Evolutionary conservation across 2,888 invertebrate genomes (phyloP), one percentile per base, ranked within the genome.

Genomic region (Arrhopalites spinosus): DNA sequence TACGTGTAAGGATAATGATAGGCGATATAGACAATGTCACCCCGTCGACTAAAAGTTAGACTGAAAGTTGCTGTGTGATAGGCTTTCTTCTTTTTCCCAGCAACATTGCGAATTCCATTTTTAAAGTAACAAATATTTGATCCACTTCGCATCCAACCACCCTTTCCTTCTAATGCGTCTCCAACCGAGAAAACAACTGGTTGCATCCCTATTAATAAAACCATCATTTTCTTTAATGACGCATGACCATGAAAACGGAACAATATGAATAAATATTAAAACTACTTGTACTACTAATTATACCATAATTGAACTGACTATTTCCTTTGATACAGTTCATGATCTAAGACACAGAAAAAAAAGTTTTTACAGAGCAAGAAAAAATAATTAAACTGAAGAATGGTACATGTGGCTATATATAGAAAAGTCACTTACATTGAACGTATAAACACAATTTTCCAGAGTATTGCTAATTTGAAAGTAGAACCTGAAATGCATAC

Each of bases 1-100:
- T 93, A 94, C 0, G 93, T 92, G 85, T 92, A 95, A 0, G 95
- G 95, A 85, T 91, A 94, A 86, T 95, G 94, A 84, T 94, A 95
- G 1, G 94, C 94, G 78, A 95, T 85, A 85, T 95, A 95, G 85
- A 93, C 92, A 70, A 93, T 89, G 84, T 95, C 95, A 78, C 90
- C 89, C 70, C 87, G 86, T 85, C 93, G 91, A 5, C 90, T 90
- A 85, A 95, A 94, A 67, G 87, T 89, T 45, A 95, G 88, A 81
- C 90, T 91, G 86, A 95, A 94, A 2, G 93, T 91, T 53, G 92
- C 90, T 0, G 94, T 93, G 84, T 91, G 89, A 86, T 92, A 94
- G 25, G 83, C 83, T 84, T 88, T 88, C 77, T 87, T 87, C 82
- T 87, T 88, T 81, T 86, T 88, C 81, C 87, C 88, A 78, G 86